Percentiles rank a stretch among this genome's conserved stretches.
Conservation (phyloP, 2,113 vertebrate species). For the Corythoichthys haematopterus region DNA sequence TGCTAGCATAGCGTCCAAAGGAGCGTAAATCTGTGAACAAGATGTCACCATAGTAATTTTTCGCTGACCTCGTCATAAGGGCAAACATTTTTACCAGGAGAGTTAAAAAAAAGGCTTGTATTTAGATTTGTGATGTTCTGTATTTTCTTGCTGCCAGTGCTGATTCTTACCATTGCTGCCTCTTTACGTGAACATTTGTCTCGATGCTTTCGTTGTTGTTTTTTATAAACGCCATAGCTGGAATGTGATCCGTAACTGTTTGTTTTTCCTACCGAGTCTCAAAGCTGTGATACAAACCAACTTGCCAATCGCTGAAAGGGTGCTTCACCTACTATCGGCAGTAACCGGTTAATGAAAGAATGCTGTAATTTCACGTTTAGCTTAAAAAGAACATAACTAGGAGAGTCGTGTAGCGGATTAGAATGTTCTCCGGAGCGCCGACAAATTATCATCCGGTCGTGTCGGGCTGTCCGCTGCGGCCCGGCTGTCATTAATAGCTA, state of each 20-base stretch:
- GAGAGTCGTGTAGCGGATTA: conserved; percentile 40
- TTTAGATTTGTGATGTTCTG: conserved; percentile 50
- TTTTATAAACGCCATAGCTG: conserved; percentile 49
- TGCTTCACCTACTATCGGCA: conserved; percentile 23
- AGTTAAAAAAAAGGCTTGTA: conserved; percentile 54
- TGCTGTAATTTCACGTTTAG: not conserved
- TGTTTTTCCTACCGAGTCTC: conserved; percentile 28
- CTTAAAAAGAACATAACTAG: not conserved
- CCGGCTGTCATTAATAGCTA: conserved; percentile 48
- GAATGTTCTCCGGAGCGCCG: conserved; percentile 40
- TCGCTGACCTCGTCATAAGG: conserved; percentile 18
- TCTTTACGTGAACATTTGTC: conserved; percentile 54
- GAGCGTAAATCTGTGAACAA: conserved; percentile 51
- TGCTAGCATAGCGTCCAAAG: not conserved
- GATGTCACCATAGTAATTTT: conserved; percentile 37
- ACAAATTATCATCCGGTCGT: conserved; percentile 35
- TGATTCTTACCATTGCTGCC: conserved; percentile 71
- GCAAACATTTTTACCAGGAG: conserved; percentile 45
- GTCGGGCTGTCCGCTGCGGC: conserved; percentile 24
- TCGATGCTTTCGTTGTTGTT: conserved; percentile 38
- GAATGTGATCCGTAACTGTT: conserved; percentile 37
- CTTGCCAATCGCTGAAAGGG: conserved; percentile 24
- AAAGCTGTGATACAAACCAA: conserved; percentile 47
- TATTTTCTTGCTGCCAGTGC: conserved; percentile 63
- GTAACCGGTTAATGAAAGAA: conserved; percentile 3